These are phyloP conservation scores for Rhinolophus ferrumequinum DNA, from an alignment of 2,113 vertebrate genomes.

Conservation along the genomic window DNA sequence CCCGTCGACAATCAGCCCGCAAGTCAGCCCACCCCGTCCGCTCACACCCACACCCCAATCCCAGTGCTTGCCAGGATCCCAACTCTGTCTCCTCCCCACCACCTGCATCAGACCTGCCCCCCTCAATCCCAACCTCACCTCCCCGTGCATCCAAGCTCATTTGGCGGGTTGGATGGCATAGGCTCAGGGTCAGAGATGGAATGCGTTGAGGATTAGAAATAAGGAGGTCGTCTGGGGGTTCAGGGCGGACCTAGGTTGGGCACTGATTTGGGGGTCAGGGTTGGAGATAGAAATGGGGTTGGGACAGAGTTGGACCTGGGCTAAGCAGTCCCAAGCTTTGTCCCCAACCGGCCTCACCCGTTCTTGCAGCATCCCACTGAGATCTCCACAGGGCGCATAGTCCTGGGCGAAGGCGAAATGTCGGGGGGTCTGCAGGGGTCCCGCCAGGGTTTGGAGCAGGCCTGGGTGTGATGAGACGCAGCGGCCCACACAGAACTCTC, in stretches of 20 bases:
- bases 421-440: constrained; percentile 90
- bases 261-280: not conserved
- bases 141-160: not conserved
- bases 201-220: not conserved
- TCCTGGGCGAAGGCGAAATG: constrained; percentile 94
- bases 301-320: not conserved
- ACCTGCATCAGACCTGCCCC: not conserved
- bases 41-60: fast-evolving
- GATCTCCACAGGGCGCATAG: constrained; percentile 90
- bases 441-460: constrained; percentile 89
- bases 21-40: not conserved
- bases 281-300: fast-evolving
- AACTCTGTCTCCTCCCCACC: not conserved
- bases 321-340: fast-evolving
- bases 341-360: constrained; percentile 28
- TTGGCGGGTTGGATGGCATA: too few relatives aligned
- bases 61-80: not conserved
- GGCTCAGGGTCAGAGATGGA: not conserved
- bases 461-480: constrained; percentile 91
- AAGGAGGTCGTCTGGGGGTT: not conserved
- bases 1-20: not conserved
- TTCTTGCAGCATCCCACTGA: constrained; percentile 90
- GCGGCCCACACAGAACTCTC: constrained; percentile 93
- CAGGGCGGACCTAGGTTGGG: not conserved
- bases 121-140: not conserved